Percentiles rank a stretch among this genome's conserved stretches.
Evolutionary conservation across 2,888 invertebrate species (phyloP).

Genomic region (Orthosia incerta): DNA sequence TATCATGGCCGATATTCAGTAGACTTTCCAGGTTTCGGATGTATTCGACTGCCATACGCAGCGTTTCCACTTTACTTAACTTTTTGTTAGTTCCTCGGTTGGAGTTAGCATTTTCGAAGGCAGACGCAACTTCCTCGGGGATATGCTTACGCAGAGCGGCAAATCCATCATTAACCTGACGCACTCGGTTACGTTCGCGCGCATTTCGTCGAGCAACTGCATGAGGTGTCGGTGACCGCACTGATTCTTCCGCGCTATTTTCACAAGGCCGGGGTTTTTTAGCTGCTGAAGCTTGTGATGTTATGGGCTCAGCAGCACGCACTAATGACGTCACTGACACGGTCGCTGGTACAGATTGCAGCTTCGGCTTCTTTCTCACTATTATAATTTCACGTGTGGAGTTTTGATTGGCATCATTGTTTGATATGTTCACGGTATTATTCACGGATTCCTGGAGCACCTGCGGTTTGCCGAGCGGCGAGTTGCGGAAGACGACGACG

Average conservation of each 20-base stretch:
- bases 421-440: slow-evolving; percentile 90
- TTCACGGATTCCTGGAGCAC: slow-evolving; percentile 92
- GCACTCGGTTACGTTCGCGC: slow-evolving; percentile 97
- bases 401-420: slow-evolving; percentile 82
- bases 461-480: slow-evolving; percentile 91
- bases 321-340: slow-evolving; percentile 87
- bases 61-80: slow-evolving; percentile 96
- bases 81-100: slow-evolving; percentile 94
- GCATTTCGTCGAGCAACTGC: slow-evolving; percentile 97
- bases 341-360: slow-evolving; percentile 81
- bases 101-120: slow-evolving; percentile 92
- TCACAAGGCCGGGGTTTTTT: slow-evolving; percentile 83
- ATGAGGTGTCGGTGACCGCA: slow-evolving; percentile 93
- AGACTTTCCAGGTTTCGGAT: slow-evolving; percentile 95
- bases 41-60: slow-evolving; percentile 97
- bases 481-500: slow-evolving; percentile 91
- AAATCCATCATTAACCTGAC: slow-evolving; percentile 98
- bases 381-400: slow-evolving; percentile 89
- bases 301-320: slow-evolving; percentile 80
- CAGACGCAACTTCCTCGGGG: slow-evolving; percentile 95
- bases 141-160: slow-evolving; percentile 96
- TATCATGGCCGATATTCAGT: slow-evolving; percentile 93
- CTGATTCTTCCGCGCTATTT: slow-evolving; percentile 86
- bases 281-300: slow-evolving; percentile 76
- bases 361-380: slow-evolving; percentile 88